These are phyloP conservation scores for Acropora tenuis DNA, from an alignment of 64 coral and sea anemone species.

Conservation along the genomic window DNA sequence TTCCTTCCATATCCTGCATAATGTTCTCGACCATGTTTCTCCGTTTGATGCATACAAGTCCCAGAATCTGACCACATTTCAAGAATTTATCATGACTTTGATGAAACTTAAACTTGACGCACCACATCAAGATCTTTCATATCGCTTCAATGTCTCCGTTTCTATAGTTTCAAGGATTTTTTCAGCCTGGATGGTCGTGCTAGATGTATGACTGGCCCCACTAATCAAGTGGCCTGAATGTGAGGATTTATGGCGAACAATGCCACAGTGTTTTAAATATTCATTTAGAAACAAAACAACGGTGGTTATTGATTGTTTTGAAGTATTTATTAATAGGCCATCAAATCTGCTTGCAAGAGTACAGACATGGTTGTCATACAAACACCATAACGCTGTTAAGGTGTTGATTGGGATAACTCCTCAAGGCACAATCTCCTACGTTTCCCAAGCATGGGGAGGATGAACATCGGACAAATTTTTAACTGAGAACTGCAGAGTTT, in stretches of 20 bases:
- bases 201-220: conserved; percentile 1
- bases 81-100: conserved; percentile 64
- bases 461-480: conserved; percentile 41
- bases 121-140: conserved; percentile 8
- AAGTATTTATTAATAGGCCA: not conserved
- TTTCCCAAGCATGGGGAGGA: conserved; percentile 38
- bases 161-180: conserved; percentile 16
- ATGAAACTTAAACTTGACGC: conserved; percentile 5
- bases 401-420: conserved; percentile 15
- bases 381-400: conserved; percentile 1
- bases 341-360: conserved; percentile 12
- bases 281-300: conserved; percentile 5
- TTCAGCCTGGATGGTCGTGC: conserved; percentile 5
- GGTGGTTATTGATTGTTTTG: not conserved
- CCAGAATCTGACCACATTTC: conserved; percentile 23
- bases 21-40: conserved; percentile 13
- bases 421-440: conserved; percentile 11
- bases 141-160: conserved; percentile 10
- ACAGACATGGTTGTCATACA: not conserved
- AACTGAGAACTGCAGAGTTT: conserved; percentile 25
- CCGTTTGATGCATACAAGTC: conserved; percentile 29
- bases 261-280: conserved; percentile 10
- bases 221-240: conserved; percentile 15
- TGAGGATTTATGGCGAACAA: conserved; percentile 17
- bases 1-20: conserved; percentile 41